Base-by-base conservation (phyloP, 2,888 invertebrate genomes). In the Cephalotes varians region DNA sequence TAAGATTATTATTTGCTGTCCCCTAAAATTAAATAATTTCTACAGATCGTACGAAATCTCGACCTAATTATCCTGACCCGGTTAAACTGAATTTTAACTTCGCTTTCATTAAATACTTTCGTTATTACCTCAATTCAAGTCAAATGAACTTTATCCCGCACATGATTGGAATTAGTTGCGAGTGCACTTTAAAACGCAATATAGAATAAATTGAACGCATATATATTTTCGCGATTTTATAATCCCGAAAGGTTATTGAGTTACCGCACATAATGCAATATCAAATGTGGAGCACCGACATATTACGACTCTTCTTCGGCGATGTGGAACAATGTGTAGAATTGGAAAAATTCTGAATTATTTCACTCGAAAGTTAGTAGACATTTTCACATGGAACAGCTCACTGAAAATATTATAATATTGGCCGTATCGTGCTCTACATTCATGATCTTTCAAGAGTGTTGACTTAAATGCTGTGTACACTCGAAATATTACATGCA, bases 401-500 rank as follows among this genome's bases (percentile, higher is more conserved):
- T 4, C 12, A 34, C 9, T 69, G 77, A 79, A 71, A 47, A 25
- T 79, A 79, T 71, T 71, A 71, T 71, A 71, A 69, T 71, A 56
- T 79, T 56, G 25, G 34, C 25, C 56, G n/a, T 56, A 56, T 44
- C 54, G 31, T 3, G 74, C 40, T 31, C 0, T n/a, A 74, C 54
- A 64, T 54, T 81, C 34, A 28, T 56, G 56, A 74, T 82, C 12
- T n/a, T 67, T 44, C 31, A 58, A 65, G 49, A 25, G 51, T 69
- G 49, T 79, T 82, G 62, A 60, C 69, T 79, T 34, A 79, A 69
- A 31, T 34, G 44, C 51, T 69, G 21, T 74, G 69, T 28, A 67
- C 62, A 83, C 34, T 60, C 31, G 62, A 83, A 83, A 82, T 83
- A 83, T 83, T 82, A 60, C 71, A 51, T 62, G 51, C 47, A 58